phyloP scores from a whole-genome alignment of 1,140 invertebrate species.

The Drosophila santomea region DNA sequence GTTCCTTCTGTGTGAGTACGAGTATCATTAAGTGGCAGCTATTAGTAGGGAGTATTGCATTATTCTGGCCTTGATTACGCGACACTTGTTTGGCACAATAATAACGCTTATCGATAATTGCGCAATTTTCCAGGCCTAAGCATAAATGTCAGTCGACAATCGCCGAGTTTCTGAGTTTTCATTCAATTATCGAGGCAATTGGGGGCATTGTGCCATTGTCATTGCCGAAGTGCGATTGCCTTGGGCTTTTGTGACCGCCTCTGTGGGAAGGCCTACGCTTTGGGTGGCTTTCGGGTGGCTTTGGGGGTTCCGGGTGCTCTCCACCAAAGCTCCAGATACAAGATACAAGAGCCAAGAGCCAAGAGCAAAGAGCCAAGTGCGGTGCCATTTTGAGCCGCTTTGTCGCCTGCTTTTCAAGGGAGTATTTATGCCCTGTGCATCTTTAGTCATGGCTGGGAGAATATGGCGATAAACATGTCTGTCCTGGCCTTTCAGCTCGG shows the following conservation, averaged over 20 bases:
- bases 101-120: constrained; percentile 40
- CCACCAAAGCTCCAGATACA: neutral
- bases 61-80: neutral
- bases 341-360: neutral
- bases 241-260: constrained; percentile 10
- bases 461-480: constrained; percentile 81
- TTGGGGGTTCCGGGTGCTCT: neutral
- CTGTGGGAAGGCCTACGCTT: neutral
- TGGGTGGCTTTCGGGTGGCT: neutral
- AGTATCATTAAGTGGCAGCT: neutral
- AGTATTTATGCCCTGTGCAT: constrained; percentile 76
- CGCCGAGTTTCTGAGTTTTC: constrained; percentile 35
- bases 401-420: constrained; percentile 66
- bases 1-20: too few relatives aligned
- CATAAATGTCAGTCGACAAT: constrained; percentile 46
- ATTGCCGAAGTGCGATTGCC: constrained; percentile 12
- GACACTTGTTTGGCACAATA: constrained; percentile 5
- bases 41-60: neutral
- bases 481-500: constrained; percentile 18
- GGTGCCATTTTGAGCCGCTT: constrained; percentile 54
- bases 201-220: constrained; percentile 33
- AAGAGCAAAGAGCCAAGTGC: neutral
- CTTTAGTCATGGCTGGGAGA: constrained; percentile 79
- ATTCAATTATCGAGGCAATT: constrained; percentile 43
- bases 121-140: constrained; percentile 31